Percentiles rank a stretch among this genome's conserved stretches.
phyloP scores from a whole-genome alignment of 2,797 vertebrate species.

The Epinephelus coioides region DNA sequence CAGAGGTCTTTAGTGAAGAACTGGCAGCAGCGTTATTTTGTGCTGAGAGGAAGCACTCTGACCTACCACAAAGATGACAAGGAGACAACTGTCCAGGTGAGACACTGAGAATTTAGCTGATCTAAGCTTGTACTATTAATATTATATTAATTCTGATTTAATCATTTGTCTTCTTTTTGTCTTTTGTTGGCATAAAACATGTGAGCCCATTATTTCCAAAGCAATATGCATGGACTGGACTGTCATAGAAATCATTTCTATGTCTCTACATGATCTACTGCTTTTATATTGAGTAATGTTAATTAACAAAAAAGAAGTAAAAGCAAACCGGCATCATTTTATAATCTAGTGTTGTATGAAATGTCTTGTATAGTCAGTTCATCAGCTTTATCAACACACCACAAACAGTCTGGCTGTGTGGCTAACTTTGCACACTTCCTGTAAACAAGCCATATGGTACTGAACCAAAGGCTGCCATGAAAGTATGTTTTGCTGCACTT shows the following conservation, averaged over 20 bases:
- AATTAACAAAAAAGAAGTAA: not conserved
- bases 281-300: not conserved
- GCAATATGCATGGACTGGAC: not conserved
- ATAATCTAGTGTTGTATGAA: too few species aligned
- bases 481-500: not conserved
- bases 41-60: conserved; percentile 90
- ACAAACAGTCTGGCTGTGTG: conserved; percentile 33
- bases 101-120: not conserved
- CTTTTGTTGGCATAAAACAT: not conserved
- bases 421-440: conserved; percentile 63
- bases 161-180: not conserved
- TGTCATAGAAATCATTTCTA: not conserved
- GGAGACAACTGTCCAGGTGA: conserved; percentile 92
- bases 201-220: not conserved
- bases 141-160: not conserved
- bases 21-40: conserved; percentile 96
- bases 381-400: conserved; percentile 17
- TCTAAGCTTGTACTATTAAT: not conserved
- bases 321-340: not conserved
- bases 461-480: too few species aligned
- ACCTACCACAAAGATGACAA: conserved; percentile 96
- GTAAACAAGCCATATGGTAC: conserved; percentile 36
- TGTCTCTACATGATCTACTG: not conserved
- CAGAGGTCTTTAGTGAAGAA: conserved; percentile 95
- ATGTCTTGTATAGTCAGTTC: not conserved